A percentile compares a stretch with the other conserved stretches of the same genome.
phyloP scores from a whole-genome alignment of 2,113 vertebrate species.

The Mugil cephalus region DNA sequence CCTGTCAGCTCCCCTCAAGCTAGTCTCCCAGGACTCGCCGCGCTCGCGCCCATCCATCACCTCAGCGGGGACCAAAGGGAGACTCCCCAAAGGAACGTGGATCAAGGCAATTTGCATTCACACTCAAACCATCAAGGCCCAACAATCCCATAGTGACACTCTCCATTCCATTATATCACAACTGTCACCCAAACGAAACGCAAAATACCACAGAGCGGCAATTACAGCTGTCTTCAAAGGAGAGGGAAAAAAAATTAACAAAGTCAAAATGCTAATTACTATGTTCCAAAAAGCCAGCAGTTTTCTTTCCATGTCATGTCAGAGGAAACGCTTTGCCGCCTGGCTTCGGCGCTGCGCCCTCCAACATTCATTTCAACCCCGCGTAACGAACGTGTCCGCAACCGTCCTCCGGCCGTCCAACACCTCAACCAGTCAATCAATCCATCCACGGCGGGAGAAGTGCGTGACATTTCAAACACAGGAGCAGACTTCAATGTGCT shows the following conservation, averaged over 20 bases:
- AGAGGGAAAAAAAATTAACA: conserved; percentile 10
- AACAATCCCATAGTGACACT: conserved; percentile 71
- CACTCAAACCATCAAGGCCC: conserved; percentile 65
- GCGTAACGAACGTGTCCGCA: conserved; percentile 22
- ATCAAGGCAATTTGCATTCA: conserved; percentile 78
- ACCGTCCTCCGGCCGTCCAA: conserved; percentile 16
- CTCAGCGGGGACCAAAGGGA: conserved; percentile 69
- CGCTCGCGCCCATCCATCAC: conserved; percentile 73
- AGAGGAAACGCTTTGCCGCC: conserved; percentile 23
- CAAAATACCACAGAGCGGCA: conserved; percentile 53
- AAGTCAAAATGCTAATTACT: conserved; percentile 60
- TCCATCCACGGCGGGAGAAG: background rate
- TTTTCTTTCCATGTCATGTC: conserved; percentile 15
- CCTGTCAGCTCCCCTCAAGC: conserved; percentile 67
- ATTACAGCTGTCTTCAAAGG: conserved; percentile 56
- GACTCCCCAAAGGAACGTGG: conserved; percentile 64
- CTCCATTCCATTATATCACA: conserved; percentile 52
- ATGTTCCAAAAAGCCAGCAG: conserved; percentile 24
- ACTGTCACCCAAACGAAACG: conserved; percentile 48
- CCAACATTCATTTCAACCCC: conserved; percentile 35
- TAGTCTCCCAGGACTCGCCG: conserved; percentile 64
- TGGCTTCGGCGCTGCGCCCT: conserved; percentile 33
- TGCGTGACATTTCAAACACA: conserved; percentile 40
- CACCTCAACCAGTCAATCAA: conserved; percentile 43
- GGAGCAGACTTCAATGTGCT: conserved; percentile 19